phyloP scores from a whole-genome alignment of 2,888 invertebrate genomes.

The Celastrina argiolus region DNA sequence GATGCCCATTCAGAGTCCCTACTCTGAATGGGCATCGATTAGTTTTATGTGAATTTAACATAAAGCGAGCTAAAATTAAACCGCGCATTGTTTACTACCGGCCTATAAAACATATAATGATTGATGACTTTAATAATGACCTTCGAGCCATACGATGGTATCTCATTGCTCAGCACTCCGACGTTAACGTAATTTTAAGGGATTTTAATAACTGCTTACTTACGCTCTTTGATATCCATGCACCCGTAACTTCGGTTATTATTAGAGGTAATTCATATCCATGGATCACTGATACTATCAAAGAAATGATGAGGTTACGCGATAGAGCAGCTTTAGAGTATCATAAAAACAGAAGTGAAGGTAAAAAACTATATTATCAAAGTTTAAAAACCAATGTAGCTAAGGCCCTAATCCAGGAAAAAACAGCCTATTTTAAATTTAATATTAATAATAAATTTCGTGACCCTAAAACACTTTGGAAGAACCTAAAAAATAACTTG shows the following conservation, averaged over 20 bases:
- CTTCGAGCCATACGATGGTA: not conserved
- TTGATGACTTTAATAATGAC: slow-evolving; percentile 15
- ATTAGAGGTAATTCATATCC: slow-evolving; percentile 16
- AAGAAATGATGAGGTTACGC: slow-evolving; percentile 25
- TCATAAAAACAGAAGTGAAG: not conserved
- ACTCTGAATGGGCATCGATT: slow-evolving; percentile 16
- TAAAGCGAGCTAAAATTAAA: slow-evolving; percentile 9
- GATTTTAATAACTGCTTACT: not conserved
- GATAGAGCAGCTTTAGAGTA: slow-evolving; percentile 22
- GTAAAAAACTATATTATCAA: slow-evolving; percentile 27
- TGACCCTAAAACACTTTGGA: slow-evolving; percentile 25
- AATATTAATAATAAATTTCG: slow-evolving; percentile 22
- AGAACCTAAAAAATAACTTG: slow-evolving; percentile 26
- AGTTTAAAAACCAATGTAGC: slow-evolving; percentile 23
- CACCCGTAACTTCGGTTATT: not conserved
- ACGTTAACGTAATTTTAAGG: not conserved
- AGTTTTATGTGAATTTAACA: slow-evolving; percentile 17
- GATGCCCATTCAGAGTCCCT: too few species aligned
- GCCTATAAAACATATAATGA: slow-evolving; percentile 10
- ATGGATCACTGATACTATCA: slow-evolving; percentile 28
- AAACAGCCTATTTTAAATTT: slow-evolving; percentile 25
- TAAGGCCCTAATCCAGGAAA: slow-evolving; percentile 24
- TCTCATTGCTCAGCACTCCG: not conserved
- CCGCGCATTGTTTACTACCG: slow-evolving; percentile 2
- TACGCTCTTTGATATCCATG: not conserved